Conservation (phyloP, 2,797 vertebrate genomes). For the Molossus alvarezi region DNA sequence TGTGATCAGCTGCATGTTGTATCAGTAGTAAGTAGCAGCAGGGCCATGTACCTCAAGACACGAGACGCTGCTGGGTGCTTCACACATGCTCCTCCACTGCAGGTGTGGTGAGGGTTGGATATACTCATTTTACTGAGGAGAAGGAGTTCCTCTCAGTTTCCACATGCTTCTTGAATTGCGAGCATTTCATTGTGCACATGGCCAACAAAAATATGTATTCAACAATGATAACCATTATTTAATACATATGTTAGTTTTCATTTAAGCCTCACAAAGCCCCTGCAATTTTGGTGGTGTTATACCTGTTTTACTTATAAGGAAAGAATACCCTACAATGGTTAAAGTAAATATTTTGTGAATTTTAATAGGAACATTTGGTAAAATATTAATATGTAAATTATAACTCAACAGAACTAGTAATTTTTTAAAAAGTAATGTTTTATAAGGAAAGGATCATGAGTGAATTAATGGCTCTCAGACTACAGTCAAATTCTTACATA, state of each 20-base stretch:
- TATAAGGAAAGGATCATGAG: neutral
- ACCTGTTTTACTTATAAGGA: neutral
- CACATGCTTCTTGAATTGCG: neutral
- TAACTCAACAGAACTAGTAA: neutral
- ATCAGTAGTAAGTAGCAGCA: neutral
- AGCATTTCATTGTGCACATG: neutral
- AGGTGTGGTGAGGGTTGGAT: neutral
- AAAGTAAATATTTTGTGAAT: slow-evolving; percentile 7
- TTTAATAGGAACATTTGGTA: slow-evolving; percentile 16
- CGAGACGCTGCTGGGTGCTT: neutral
- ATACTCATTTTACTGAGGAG: neutral
- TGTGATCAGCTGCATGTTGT: neutral
- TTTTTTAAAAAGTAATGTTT: slow-evolving; percentile 4
- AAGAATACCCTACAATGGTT: neutral
- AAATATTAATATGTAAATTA: slow-evolving; percentile 12
- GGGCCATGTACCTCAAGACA: neutral
- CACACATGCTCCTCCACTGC: neutral
- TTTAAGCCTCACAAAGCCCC: neutral
- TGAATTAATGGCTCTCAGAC: slow-evolving; percentile 6
- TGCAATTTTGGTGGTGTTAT: neutral
- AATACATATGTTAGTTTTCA: neutral
- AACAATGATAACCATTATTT: neutral
- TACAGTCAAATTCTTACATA: neutral
- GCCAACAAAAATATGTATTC: neutral
- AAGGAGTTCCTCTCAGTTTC: neutral